Evolutionary conservation across 2,797 vertebrate genomes (phyloP).

Genomic region (Sebastes cheni): DNA sequence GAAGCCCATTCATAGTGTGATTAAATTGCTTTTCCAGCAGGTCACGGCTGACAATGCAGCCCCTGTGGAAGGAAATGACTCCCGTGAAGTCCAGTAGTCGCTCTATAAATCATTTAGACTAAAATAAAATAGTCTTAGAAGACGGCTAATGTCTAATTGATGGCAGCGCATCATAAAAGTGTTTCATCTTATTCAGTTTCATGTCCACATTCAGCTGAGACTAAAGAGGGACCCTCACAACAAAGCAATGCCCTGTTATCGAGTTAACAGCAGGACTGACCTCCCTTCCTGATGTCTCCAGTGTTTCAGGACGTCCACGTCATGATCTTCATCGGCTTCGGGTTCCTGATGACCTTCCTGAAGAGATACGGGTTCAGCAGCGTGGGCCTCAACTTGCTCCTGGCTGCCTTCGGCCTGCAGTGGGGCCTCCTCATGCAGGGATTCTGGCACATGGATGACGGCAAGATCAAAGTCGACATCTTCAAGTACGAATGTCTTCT

Average conservation of each 20-base stretch:
- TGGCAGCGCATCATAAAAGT: background rate
- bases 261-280: slow-evolving; percentile 17
- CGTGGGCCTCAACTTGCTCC: slow-evolving; percentile 91
- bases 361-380: slow-evolving; percentile 96
- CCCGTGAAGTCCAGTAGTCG: slow-evolving; percentile 6
- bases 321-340: slow-evolving; percentile 97
- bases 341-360: slow-evolving; percentile 98
- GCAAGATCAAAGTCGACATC: slow-evolving; percentile 82
- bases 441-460: slow-evolving; percentile 74
- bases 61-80: slow-evolving; percentile 24
- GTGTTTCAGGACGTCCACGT: slow-evolving; percentile 97
- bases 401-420: slow-evolving; percentile 94
- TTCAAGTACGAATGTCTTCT: slow-evolving; percentile 73
- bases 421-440: slow-evolving; percentile 92
- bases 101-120: background rate
- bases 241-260: background rate
- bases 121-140: background rate
- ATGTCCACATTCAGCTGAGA: slow-evolving; percentile 3
- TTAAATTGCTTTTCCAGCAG: slow-evolving; percentile 47
- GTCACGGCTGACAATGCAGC: slow-evolving; percentile 41
- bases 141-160: background rate
- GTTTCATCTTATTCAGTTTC: slow-evolving; percentile 15
- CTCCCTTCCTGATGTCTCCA: slow-evolving; percentile 60
- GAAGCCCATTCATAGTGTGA: slow-evolving; percentile 46
- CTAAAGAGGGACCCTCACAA: background rate